These are phyloP conservation scores for Myotis yumanensis DNA, from an alignment of 2,113 vertebrate species.

Conservation along the genomic window DNA sequence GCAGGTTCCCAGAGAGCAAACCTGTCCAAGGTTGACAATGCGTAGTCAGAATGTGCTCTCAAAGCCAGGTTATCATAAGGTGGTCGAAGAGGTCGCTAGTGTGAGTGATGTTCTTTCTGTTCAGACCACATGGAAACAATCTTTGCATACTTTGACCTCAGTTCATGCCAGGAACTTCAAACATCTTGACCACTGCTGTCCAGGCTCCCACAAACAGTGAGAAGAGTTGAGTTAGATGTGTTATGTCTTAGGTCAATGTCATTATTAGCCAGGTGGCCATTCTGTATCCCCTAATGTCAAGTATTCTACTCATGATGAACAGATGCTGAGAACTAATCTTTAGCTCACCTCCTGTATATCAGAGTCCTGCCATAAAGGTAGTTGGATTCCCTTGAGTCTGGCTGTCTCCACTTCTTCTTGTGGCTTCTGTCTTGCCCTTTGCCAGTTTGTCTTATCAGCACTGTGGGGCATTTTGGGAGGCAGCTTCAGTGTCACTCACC, in stretches of 20 bases:
- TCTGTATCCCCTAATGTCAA: background rate
- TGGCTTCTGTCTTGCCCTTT: slow-evolving; percentile 40
- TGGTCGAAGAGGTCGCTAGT: background rate
- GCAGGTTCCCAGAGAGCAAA: background rate
- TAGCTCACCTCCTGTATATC: slow-evolving; percentile 44
- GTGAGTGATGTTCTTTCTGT: background rate
- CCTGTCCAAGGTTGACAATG: background rate
- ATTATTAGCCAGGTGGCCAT: slow-evolving; percentile 55
- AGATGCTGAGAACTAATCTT: slow-evolving; percentile 56
- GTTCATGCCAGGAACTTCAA: background rate
- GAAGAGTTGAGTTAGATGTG: slow-evolving; percentile 34
- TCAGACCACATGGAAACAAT: slow-evolving; percentile 20
- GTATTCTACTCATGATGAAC: slow-evolving; percentile 45
- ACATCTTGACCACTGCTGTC: slow-evolving; percentile 16
- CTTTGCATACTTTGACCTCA: background rate
- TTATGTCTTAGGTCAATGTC: slow-evolving; percentile 55
- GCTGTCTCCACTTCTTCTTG: background rate
- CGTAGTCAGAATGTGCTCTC: background rate
- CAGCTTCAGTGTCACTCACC: slow-evolving; percentile 39
- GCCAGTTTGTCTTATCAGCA: slow-evolving; percentile 39
- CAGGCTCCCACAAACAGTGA: slow-evolving; percentile 24
- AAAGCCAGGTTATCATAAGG: background rate
- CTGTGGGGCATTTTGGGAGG: background rate
- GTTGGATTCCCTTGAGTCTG: slow-evolving; percentile 43
- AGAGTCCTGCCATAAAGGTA: background rate